Conservation (phyloP, 2,888 invertebrate species). For the Nemotelus nigrinus region DNA sequence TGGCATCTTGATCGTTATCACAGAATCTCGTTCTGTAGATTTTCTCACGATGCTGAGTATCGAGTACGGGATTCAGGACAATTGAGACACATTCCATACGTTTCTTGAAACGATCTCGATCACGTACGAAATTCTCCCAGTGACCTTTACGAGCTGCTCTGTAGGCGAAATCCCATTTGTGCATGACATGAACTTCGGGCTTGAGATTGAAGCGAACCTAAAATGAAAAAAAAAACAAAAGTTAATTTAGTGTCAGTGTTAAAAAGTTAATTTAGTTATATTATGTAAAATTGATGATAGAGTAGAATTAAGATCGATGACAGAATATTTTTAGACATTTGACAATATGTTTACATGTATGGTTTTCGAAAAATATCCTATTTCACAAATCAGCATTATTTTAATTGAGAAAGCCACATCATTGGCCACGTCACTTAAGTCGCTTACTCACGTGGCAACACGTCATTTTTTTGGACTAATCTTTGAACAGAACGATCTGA, state of each 20-base stretch:
- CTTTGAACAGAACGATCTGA: no score
- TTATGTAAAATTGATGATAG: background rate
- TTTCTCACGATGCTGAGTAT: constrained; percentile 59
- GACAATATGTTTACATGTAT: no score
- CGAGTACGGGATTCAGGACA: constrained; percentile 57
- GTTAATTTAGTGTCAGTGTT: background rate
- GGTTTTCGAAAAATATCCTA: no score
- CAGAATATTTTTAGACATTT: background rate
- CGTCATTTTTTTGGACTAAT: no score
- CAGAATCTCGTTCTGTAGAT: constrained; percentile 59
- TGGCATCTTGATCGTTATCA: constrained; percentile 43
- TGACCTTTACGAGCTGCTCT: constrained; percentile 70
- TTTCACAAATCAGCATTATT: no score
- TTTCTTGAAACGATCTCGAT: constrained; percentile 62
- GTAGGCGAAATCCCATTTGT: constrained; percentile 72
- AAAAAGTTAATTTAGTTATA: background rate
- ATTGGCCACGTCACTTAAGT: no score
- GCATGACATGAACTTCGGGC: constrained; percentile 70
- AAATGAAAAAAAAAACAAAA: constrained; percentile 51
- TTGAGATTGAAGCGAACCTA: constrained; percentile 71
- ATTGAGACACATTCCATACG: constrained; percentile 57
- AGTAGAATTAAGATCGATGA: no score
- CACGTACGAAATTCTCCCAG: constrained; percentile 71
- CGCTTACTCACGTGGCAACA: no score
- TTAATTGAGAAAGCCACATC: no score